Conservation (phyloP, 64 coral and sea anemone genomes). For the Cladopsammia gracilis region DNA sequence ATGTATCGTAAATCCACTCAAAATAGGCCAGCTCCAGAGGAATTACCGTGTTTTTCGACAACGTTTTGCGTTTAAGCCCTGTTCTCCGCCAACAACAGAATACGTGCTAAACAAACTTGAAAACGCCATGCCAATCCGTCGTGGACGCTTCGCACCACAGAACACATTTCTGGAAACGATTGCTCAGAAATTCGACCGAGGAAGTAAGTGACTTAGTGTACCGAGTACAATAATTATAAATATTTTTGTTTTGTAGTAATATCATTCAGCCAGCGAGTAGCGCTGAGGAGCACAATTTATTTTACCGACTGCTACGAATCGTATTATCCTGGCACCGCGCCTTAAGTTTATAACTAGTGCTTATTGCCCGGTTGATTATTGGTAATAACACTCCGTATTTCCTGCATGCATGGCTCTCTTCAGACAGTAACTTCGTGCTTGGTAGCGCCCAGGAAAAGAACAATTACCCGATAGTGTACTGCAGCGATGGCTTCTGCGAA, state of each 20-base stretch:
- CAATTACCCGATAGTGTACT: constrained; percentile 95
- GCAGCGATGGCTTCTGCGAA: constrained; percentile 96
- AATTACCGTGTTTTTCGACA: constrained; percentile 73
- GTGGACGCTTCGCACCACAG: constrained; percentile 90
- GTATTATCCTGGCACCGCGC: not conserved
- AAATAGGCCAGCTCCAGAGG: constrained; percentile 54
- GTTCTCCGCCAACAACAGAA: constrained; percentile 32
- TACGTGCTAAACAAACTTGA: constrained; percentile 5
- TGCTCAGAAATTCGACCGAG: constrained; percentile 95
- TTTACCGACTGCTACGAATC: constrained; percentile 15
- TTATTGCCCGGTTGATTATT: constrained; percentile 56
- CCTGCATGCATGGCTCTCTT: constrained; percentile 22
- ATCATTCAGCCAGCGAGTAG: not conserved
- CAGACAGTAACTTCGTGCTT: constrained; percentile 95
- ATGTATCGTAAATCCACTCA: constrained; percentile 84
- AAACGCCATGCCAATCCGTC: constrained; percentile 88
- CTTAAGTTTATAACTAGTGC: constrained; percentile 11
- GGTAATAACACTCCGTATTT: constrained; percentile 59
- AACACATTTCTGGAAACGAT: constrained; percentile 96
- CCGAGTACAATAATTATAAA: not conserved
- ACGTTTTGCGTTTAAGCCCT: constrained; percentile 24
- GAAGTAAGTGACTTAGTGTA: constrained; percentile 73
- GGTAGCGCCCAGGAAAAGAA: constrained; percentile 94
- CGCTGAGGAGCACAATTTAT: not conserved
- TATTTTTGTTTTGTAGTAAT: constrained; percentile 11